phyloP scores from a whole-genome alignment of 2,797 vertebrate genomes.

The Champsocephalus gunnari region DNA sequence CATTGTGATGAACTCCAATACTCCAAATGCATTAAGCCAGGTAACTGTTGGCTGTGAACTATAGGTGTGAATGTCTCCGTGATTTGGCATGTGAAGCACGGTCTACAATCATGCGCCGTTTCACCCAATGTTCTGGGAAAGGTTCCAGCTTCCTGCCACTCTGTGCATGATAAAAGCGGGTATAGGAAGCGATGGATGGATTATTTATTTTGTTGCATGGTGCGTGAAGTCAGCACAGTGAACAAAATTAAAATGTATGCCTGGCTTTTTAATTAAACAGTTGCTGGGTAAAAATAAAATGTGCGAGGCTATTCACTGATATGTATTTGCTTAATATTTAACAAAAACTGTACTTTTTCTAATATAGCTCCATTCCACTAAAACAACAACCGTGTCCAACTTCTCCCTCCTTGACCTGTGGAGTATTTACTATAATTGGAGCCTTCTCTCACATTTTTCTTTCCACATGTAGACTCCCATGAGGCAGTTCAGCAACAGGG shows the following conservation, averaged over 20 bases:
- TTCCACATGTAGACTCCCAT: constrained; percentile 34
- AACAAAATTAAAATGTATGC: neutral
- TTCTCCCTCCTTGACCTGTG: neutral
- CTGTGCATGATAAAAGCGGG: neutral
- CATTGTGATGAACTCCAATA: constrained; percentile 6
- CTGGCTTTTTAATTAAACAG: constrained; percentile 10
- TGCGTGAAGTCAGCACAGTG: constrained; percentile 12
- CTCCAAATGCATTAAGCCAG: neutral
- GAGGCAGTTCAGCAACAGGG: constrained; percentile 42
- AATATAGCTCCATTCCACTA: neutral
- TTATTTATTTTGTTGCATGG: constrained; percentile 23
- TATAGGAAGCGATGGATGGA: neutral
- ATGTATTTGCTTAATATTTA: constrained; percentile 9
- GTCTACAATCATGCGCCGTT: constrained; percentile 1
- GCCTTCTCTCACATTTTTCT: constrained; percentile 29
- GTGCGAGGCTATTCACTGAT: constrained; percentile 5
- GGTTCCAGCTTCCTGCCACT: constrained; percentile 22
- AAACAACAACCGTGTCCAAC: neutral
- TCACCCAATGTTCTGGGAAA: constrained; percentile 11
- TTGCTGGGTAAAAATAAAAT: constrained; percentile 16
- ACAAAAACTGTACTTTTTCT: neutral
- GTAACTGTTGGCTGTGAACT: neutral
- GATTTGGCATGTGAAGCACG: constrained; percentile 19
- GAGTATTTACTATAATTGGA: constrained; percentile 27
- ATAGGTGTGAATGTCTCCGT: constrained; percentile 24